Evolutionary conservation across 1,140 invertebrate species (phyloP).

Genomic region (Aphis craccivora): DNA sequence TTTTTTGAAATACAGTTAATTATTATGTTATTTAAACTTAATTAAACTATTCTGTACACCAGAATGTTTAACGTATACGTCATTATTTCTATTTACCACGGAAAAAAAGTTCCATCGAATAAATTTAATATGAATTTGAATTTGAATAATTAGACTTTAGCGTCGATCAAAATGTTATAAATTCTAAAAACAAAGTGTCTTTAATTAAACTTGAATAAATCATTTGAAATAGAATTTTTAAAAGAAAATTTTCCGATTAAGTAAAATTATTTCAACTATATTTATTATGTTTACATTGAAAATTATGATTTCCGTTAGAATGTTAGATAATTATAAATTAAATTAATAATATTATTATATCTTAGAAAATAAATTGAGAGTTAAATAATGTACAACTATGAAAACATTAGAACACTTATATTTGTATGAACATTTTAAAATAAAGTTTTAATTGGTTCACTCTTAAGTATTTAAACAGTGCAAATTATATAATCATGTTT

Average conservation of each 20-base stretch:
- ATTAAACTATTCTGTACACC: neutral
- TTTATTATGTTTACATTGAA: neutral
- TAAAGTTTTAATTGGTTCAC: neutral
- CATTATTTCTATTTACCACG: neutral
- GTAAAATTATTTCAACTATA: neutral
- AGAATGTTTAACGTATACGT: neutral
- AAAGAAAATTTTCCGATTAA: neutral
- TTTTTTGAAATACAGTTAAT: neutral
- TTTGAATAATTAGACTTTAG: neutral
- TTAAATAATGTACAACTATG: neutral
- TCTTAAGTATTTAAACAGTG: neutral
- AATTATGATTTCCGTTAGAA: neutral
- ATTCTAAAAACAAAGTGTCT: neutral
- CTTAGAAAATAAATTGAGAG: neutral
- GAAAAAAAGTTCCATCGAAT: neutral
- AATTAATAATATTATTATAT: neutral
- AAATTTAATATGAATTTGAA: neutral
- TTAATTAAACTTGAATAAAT: neutral
- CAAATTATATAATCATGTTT: neutral
- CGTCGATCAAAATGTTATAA: neutral
- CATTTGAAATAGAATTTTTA: neutral
- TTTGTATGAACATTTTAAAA: neutral
- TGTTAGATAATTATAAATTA: neutral
- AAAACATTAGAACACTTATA: neutral
- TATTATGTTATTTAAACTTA: neutral